A percentile compares a stretch with the other conserved stretches of the same genome.
These are phyloP conservation scores for Listronotus bonariensis DNA, from an alignment of 1,140 invertebrate genomes.

Conservation along the genomic window DNA sequence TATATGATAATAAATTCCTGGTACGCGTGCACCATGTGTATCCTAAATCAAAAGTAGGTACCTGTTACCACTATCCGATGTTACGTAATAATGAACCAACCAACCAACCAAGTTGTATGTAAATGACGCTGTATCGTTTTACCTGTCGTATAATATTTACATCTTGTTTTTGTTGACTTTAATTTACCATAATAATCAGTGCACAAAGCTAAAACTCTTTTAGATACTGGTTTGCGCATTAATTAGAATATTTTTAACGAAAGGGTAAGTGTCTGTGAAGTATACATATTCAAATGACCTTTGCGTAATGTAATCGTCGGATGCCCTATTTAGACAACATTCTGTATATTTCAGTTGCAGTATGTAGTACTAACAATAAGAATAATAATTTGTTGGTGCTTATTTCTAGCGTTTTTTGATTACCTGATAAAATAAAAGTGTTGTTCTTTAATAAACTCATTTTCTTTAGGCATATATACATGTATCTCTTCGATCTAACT, in stretches of 20 bases:
- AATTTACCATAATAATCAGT: conserved; percentile 25
- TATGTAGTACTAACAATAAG: too few relatives aligned
- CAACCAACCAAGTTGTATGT: conserved; percentile 7
- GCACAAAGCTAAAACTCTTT: background rate
- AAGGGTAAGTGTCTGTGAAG: conserved; percentile 1
- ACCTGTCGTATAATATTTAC: conserved; percentile 14
- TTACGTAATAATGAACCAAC: conserved; percentile 10
- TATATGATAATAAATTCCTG: too few relatives aligned
- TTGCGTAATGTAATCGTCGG: background rate
- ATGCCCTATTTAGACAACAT: background rate
- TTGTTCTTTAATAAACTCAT: too few relatives aligned
- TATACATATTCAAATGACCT: conserved; percentile 5
- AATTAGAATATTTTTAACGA: conserved; percentile 23
- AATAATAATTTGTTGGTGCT: too few relatives aligned
- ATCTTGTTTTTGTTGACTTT: conserved; percentile 17
- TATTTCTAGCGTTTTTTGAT: too few relatives aligned
- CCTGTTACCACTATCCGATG: background rate
- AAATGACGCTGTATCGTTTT: conserved; percentile 13
- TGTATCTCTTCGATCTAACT: too few relatives aligned
- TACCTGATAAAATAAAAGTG: too few relatives aligned
- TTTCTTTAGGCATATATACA: too few relatives aligned
- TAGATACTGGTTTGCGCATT: conserved; percentile 8
- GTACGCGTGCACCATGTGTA: conserved; percentile 5
- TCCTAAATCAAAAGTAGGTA: conserved; percentile 7
- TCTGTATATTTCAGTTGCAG: too few relatives aligned